Base-by-base conservation (phyloP, 35 echinoderm and acorn worm genomes). In the Lytechinus variegatus region DNA sequence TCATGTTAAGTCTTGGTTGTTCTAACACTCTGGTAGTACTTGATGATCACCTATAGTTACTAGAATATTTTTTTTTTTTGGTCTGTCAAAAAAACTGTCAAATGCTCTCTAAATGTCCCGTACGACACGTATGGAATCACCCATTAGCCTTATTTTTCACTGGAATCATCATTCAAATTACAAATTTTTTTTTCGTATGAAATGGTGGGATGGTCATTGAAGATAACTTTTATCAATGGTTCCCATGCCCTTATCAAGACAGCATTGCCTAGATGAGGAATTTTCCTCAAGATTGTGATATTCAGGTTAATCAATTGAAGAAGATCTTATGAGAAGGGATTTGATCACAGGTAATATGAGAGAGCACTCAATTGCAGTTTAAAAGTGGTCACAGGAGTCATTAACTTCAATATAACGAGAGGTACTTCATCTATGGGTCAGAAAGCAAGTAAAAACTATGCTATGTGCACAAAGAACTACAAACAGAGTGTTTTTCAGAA, bases 281-380 rank as follows among this genome's bases (percentile, higher is more conserved):
- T 79, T 79, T 79, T 79, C 66, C 21, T 79, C 9, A 7, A 7
- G 66, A 79, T 79, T 79, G 66, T 24, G 66, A 79, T 16, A 79
- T 79, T 79, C n/a, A 79, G 66, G 66, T 16, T 79, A 79, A 79
- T 79, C 66, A 79, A 79, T 79, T 79, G 66, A 79, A 79, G 66
- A 24, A 7, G 66, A 79, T 16, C 66, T 19, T 79, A 24, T 16
- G 24, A 79, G n/a, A n/a, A n/a, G 19, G 24, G 66, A 24, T 7
- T 79, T 79, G 66, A 79, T 79, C 21, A 79, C n/a, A 79, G 66
- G 66, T n/a, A n/a, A 79, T 79, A 60, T 60, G 33, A 44, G 66
- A 79, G 19, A 79, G 66, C 66, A 79, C 66, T 79, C 66, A 79
- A 24, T 79, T 79, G n/a, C 66, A 79, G 7, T 7, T 8, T 16